Base-by-base conservation (phyloP, 2,888 invertebrate species). In the Megalurothrips usitatus region DNA sequence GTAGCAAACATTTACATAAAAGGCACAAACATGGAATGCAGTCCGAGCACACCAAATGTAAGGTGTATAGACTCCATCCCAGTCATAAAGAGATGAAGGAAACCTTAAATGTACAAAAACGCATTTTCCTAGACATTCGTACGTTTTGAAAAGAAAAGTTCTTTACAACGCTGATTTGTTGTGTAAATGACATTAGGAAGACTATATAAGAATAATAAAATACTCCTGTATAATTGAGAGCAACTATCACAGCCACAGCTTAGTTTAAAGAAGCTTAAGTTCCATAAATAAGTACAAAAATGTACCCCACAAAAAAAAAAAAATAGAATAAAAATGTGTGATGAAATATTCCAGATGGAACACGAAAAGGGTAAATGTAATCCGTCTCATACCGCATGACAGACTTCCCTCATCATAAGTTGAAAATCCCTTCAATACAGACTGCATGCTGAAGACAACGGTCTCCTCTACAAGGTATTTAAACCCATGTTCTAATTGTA, bases 191-290 rank as follows among this genome's bases (percentile, higher is more conserved):
- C n/a, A 23, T 75, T 26, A 12, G 23, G 23, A 26, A 23, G 4
- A 75, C 12, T 75, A 12, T 23, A 3, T n/a, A 9, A 26, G 23
- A 75, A 26, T 10, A 75, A 75, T 19, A 58, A 19, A 58, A 17
- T 58, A 58, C 58, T 58, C 19, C 58, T 19, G 19, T 19, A 4
- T 17, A 75, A 23, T 12, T 12, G 26, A 12, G 6, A n/a, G 19
- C 23, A 26, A 23, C 26, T 75, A 75, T 75, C 68, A 75, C 68
- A 75, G 68, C 26, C 68, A 75, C 68, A 75, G 34, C 34, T 43
- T 43, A 43, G 34, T 75, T 75, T 75, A 12, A 8, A 75, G 23
- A 75, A 12, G 23, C 68, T 12, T 23, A 26, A 75, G 26, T 1
- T 9, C 68, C 26, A 26, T 11, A 75, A 26, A 26, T 75, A 75